Evolutionary conservation across 2,113 vertebrate genomes (phyloP).

Genomic region (Cervus canadensis): DNA sequence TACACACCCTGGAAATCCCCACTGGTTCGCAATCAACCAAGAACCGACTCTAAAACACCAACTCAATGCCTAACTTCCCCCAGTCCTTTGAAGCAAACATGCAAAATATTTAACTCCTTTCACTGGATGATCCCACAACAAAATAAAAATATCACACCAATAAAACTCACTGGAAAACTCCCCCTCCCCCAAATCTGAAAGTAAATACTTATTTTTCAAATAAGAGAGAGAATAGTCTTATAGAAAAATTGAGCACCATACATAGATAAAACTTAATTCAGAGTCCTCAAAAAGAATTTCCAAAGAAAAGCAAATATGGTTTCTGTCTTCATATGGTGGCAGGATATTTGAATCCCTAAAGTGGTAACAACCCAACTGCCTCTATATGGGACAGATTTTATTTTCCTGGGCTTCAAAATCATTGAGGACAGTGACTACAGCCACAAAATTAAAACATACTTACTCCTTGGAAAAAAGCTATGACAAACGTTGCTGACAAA

Average conservation of each 20-base stretch:
- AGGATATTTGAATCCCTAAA: neutral
- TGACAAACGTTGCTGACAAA: neutral
- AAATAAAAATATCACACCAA: neutral
- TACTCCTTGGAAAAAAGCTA: neutral
- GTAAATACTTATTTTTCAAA: conserved; percentile 16
- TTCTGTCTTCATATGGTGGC: neutral
- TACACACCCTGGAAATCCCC: conserved; percentile 75
- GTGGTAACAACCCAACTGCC: neutral
- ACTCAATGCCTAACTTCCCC: neutral
- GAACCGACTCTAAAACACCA: conserved; percentile 24
- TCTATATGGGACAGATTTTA: neutral
- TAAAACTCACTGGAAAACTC: neutral
- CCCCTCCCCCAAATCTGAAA: neutral
- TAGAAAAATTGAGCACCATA: neutral
- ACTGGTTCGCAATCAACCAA: conserved; percentile 33
- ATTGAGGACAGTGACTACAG: neutral
- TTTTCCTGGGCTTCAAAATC: neutral
- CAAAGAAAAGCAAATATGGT: neutral
- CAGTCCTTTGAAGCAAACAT: conserved; percentile 12
- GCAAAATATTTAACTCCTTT: neutral
- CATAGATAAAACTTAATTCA: neutral
- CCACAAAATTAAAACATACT: neutral
- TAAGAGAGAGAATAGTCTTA: neutral
- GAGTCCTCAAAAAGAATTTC: neutral
- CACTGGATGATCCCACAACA: neutral